These are phyloP conservation scores for Dasypus novemcinctus DNA, from an alignment of 2,113 vertebrate species.

Conservation along the genomic window DNA sequence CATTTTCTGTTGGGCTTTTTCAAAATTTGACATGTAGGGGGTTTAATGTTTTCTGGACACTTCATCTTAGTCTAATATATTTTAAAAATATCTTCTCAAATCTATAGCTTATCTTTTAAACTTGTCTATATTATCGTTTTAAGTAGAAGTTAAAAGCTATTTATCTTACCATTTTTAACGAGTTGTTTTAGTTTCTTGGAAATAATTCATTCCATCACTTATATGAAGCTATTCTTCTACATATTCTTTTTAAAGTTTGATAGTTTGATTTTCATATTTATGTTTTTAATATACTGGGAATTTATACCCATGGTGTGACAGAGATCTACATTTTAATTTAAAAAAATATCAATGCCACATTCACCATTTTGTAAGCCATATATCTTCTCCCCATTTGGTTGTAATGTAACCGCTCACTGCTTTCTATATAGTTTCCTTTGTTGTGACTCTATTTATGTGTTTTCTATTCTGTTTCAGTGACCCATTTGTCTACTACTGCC, in stretches of 20 bases:
- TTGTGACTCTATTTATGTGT: neutral
- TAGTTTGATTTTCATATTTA: constrained; percentile 5
- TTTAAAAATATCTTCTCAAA: constrained; percentile 3
- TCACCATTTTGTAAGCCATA: neutral
- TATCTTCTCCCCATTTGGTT: neutral
- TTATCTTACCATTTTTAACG: neutral
- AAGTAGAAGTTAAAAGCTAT: neutral
- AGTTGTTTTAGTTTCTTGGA: neutral
- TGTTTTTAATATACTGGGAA: neutral
- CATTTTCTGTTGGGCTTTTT: neutral
- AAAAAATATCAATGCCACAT: constrained; percentile 36
- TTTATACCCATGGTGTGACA: neutral
- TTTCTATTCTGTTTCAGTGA: neutral
- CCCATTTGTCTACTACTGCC: neutral
- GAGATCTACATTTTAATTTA: neutral
- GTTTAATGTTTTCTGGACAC: neutral
- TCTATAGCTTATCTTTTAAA: neutral
- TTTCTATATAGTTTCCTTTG: neutral
- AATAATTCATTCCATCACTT: neutral
- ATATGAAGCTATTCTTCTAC: neutral
- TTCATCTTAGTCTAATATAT: neutral
- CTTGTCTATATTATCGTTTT: neutral
- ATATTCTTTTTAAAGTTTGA: neutral
- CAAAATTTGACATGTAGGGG: neutral
- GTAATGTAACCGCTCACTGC: neutral